Base-by-base conservation (phyloP, 1,140 invertebrate species). In the Drosophila orosa region DNA sequence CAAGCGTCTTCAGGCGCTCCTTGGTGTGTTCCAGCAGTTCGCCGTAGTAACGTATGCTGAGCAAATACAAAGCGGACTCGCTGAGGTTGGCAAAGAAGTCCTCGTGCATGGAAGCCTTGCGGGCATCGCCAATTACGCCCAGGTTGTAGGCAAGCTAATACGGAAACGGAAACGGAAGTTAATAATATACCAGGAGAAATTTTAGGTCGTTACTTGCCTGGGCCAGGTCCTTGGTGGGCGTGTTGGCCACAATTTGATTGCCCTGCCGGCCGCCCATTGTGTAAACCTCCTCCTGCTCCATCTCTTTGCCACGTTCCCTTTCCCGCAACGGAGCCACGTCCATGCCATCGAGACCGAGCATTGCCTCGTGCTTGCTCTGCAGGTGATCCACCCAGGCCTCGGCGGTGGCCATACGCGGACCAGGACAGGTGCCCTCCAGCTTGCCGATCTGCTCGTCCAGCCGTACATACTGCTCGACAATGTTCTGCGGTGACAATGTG, bases 31-130 rank as follows among this genome's bases (percentile, higher is more conserved):
- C 86, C 42, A 92, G 45, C 7, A 92, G 61, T 40, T 92, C 91
- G 0, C 73, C 78, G 44, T 91, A 91, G 39, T 81, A 92, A 25
- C 77, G 84, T 45, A 91, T 74, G 56, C 76, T 76, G 24, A 89
- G 80, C 39, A 89, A 55, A 65, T 92, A 85, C 45, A 91, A 56
- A 2, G 90, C 80, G 15, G 89, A 85, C 74, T 90, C 83, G 54
- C 91, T 92, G 40, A 92, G 56, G 29, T 81, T 91, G 56, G 91
- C 91, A 76, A 92, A 91, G 62, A 92, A 92, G 59, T 92, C 91
- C 85, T 92, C 91, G 78, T 92, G 85, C 58, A 75, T 90, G 80
- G 90, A 89, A 85, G 91, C 91, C 78, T 92, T 92, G 37, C 79
- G 78, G 69, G 73, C 60, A 78, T 92, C 91, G n/a, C 69, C 73